These are phyloP conservation scores for Onychorhynchus coronatus DNA, from an alignment of 2,113 vertebrate species.

Conservation along the genomic window DNA sequence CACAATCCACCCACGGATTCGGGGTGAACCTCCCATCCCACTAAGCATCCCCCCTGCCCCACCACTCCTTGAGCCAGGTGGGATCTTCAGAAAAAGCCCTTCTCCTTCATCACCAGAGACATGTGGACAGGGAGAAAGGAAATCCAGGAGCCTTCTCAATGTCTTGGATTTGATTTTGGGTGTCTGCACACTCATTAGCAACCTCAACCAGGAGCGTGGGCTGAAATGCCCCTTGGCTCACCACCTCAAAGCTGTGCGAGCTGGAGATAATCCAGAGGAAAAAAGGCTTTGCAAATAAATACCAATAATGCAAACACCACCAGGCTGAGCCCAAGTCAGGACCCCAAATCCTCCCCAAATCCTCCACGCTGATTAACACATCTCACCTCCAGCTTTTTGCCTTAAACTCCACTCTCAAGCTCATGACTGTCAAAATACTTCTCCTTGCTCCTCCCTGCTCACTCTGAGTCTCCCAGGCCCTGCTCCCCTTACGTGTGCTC, in stretches of 20 bases:
- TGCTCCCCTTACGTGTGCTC: not conserved
- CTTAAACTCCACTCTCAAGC: not conserved
- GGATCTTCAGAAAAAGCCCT: not conserved
- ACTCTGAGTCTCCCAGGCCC: not conserved
- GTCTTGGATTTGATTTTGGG: not conserved
- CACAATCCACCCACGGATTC: accelerated
- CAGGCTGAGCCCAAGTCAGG: not conserved
- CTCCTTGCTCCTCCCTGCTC: not conserved
- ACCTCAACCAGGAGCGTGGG: accelerated
- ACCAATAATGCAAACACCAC: not conserved
- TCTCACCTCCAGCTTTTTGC: not conserved
- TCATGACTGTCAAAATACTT: not conserved
- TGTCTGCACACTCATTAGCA: not conserved
- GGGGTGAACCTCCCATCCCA: not conserved
- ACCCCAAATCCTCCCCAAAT: not conserved
- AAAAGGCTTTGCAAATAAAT: not conserved
- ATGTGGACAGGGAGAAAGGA: not conserved
- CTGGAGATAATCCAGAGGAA: not conserved
- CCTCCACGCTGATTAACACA: not conserved
- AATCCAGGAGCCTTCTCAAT: not conserved
- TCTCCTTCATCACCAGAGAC: not conserved
- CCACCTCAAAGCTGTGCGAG: not conserved
- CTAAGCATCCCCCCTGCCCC: not conserved
- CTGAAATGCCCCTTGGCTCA: not conserved
- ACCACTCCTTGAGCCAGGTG: not conserved